A percentile compares a stretch with the other conserved stretches of the same genome.
phyloP scores from a whole-genome alignment of 2,113 vertebrate species.

The Hemicordylus capensis region DNA sequence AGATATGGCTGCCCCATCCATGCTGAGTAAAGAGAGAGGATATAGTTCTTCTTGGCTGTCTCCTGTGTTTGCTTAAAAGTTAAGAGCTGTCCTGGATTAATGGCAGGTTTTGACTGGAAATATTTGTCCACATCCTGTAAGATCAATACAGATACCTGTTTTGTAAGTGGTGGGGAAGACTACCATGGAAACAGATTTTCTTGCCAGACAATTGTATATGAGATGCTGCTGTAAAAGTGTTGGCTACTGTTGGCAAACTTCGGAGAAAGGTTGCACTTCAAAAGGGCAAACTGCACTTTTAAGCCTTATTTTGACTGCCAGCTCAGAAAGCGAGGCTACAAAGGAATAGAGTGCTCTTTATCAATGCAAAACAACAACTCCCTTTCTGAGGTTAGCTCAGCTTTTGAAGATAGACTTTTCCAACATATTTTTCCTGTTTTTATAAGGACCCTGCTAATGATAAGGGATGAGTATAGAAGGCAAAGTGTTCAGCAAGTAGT shows the following conservation, averaged over 20 bases:
- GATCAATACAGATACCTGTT: not conserved
- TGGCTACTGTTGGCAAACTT: not conserved
- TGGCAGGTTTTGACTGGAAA: not conserved
- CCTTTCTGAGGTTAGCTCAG: not conserved
- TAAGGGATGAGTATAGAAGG: not conserved
- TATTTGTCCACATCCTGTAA: not conserved
- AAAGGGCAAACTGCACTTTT: not conserved
- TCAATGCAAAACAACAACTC: not conserved
- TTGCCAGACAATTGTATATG: not conserved
- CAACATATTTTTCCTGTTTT: not conserved
- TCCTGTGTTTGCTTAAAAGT: not conserved
- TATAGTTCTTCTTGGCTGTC: conserved; percentile 25
- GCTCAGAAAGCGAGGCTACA: not conserved
- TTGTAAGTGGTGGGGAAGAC: not conserved
- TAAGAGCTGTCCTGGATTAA: not conserved
- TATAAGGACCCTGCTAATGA: not conserved
- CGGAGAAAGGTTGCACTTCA: not conserved
- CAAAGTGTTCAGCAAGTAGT: not conserved
- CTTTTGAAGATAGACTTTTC: rapidly evolving
- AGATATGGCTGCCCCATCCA: not conserved
- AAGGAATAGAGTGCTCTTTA: not conserved
- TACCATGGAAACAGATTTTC: conserved; percentile 10
- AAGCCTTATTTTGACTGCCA: not conserved
- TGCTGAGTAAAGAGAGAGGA: not conserved
- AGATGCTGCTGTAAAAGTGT: not conserved